Evolutionary conservation across 2,888 invertebrate genomes (phyloP).

Genomic region (Sipha maydis): DNA sequence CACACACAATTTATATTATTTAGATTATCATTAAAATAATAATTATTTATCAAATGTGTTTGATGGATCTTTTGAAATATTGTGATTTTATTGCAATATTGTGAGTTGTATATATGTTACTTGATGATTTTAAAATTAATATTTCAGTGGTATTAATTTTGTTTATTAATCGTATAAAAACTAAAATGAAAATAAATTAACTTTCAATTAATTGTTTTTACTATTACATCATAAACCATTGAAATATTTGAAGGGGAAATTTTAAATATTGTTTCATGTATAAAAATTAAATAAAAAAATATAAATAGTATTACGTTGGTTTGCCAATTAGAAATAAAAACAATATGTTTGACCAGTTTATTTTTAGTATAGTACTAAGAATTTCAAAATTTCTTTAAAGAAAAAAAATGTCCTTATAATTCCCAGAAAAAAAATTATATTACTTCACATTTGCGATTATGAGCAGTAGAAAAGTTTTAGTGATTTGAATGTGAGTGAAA

Average conservation of each 20-base stretch:
- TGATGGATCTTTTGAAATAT: background rate
- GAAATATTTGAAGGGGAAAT: background rate
- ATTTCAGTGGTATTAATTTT: background rate
- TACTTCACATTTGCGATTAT: conserved; percentile 33
- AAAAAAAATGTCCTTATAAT: conserved; percentile 12
- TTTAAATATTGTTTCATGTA: background rate
- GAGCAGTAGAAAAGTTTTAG: conserved; percentile 8
- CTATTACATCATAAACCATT: background rate
- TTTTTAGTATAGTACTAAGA: conserved; percentile 17
- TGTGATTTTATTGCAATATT: background rate
- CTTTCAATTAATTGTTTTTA: background rate
- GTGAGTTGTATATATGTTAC: background rate
- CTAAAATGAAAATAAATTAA: background rate
- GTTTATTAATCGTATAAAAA: background rate
- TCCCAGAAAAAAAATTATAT: background rate
- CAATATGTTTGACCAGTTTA: background rate
- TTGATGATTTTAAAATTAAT: background rate
- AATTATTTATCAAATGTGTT: conserved; percentile 18
- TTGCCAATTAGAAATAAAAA: background rate
- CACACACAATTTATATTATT: conserved; percentile 17
- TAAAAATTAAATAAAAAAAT: background rate
- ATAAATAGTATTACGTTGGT: background rate
- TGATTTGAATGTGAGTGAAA: background rate
- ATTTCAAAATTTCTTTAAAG: conserved; percentile 42
- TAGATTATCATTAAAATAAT: conserved; percentile 16